Conservation (phyloP, 2,888 invertebrate genomes). For the Sisyra terminalis region DNA sequence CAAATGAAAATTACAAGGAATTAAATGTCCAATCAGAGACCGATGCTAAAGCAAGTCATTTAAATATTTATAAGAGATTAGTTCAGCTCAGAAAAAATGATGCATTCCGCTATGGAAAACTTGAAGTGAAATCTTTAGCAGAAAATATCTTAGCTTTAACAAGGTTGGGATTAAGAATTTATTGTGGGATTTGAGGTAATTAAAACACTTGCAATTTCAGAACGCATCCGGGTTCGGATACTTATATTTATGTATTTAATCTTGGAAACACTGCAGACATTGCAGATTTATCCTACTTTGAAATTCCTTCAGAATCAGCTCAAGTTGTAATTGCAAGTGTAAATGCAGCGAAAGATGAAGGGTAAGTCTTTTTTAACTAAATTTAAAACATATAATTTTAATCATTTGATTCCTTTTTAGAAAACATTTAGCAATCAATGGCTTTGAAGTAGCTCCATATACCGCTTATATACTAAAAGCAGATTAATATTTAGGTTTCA, state of each 20-base stretch:
- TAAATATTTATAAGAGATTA: constrained; percentile 42
- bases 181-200: not conserved
- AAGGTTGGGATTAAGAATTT: not conserved
- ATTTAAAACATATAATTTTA: no score
- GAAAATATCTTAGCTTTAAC: not conserved
- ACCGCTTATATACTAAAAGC: no score
- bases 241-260: constrained; percentile 18
- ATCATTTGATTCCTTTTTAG: no score
- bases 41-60: constrained; percentile 30
- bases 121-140: constrained; percentile 30
- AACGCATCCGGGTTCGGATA: constrained; percentile 18
- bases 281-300: constrained; percentile 29
- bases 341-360: not conserved
- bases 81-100: constrained; percentile 32
- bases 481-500: no score
- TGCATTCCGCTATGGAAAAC: constrained; percentile 32
- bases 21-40: constrained; percentile 41
- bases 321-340: not conserved
- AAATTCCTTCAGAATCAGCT: constrained; percentile 25
- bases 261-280: constrained; percentile 30
- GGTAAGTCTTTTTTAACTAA: no score
- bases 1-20: constrained; percentile 38
- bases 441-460: no score
- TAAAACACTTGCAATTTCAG: no score
- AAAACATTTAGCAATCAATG: no score